A percentile compares a stretch with the other conserved stretches of the same genome.
Conservation (phyloP, 1,140 invertebrate species). For the Potamilus streckersoni region DNA sequence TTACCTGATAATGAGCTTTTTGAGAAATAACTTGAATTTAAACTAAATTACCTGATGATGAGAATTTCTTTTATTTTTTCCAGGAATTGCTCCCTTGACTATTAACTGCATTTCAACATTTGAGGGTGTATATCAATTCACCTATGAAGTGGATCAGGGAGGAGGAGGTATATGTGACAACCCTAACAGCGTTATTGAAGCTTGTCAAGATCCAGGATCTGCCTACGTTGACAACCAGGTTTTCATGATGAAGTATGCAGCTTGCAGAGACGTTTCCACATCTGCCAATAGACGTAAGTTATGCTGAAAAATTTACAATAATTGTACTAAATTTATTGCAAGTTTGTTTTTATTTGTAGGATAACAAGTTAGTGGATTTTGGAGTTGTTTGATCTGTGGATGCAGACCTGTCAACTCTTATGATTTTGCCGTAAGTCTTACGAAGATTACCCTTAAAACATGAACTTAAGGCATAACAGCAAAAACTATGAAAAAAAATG, state of each 20-base stretch:
- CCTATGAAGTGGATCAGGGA: slow-evolving; percentile 59
- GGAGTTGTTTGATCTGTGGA: too few relatives aligned
- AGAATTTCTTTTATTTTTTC: slow-evolving; percentile 9
- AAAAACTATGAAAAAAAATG: too few relatives aligned
- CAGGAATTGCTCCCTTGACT: slow-evolving; percentile 46
- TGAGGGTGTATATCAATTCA: slow-evolving; percentile 66
- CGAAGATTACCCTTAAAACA: too few relatives aligned
- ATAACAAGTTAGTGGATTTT: too few relatives aligned
- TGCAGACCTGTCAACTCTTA: too few relatives aligned
- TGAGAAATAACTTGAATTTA: not conserved
- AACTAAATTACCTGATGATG: not conserved
- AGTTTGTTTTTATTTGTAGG: too few relatives aligned
- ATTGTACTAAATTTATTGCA: too few relatives aligned
- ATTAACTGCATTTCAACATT: slow-evolving; percentile 66
- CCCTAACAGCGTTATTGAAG: slow-evolving; percentile 88
- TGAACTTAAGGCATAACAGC: too few relatives aligned
- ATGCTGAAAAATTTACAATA: too few relatives aligned
- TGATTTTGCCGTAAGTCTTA: too few relatives aligned
- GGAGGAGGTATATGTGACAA: slow-evolving; percentile 66
- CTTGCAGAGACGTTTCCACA: slow-evolving; percentile 84
- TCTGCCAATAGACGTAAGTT: slow-evolving; percentile 85
- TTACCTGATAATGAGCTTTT: not conserved
- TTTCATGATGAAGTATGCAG: slow-evolving; percentile 94
- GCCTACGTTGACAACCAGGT: slow-evolving; percentile 97
- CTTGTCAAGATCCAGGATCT: slow-evolving; percentile 95